Evolutionary conservation across 2,113 vertebrate genomes (phyloP).

Genomic region (Notothenia coriiceps): DNA sequence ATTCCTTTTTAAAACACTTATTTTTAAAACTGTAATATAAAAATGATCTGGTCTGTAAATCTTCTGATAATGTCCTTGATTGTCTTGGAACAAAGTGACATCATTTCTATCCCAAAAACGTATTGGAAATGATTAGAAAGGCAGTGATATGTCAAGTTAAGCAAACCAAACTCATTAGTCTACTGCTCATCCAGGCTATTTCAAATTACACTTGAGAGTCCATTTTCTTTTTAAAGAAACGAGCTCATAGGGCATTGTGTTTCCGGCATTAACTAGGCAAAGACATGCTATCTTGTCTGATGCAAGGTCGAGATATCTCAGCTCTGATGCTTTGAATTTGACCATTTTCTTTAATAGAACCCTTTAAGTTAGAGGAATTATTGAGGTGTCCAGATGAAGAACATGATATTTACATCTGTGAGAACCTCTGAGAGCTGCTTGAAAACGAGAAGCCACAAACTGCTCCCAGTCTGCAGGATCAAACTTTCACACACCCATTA

Average conservation of each 20-base stretch:
- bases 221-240: too few species aligned
- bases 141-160: background rate
- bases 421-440: conserved; percentile 8
- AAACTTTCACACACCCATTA: conserved; percentile 55
- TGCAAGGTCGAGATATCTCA: background rate
- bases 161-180: background rate
- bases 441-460: conserved; percentile 14
- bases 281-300: background rate
- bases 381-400: too few species aligned
- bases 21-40: background rate
- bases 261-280: background rate
- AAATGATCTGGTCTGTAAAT: background rate
- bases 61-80: background rate
- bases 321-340: background rate
- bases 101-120: background rate
- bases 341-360: background rate
- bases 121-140: background rate
- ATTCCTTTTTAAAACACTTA: background rate
- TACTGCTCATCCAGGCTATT: background rate
- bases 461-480: conserved; percentile 30
- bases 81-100: conserved; percentile 6
- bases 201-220: background rate
- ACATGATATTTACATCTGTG: background rate
- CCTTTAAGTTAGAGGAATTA: background rate
- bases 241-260: background rate